Conservation (phyloP, 1,140 invertebrate genomes). For the Heliconius eleuchia region DNA sequence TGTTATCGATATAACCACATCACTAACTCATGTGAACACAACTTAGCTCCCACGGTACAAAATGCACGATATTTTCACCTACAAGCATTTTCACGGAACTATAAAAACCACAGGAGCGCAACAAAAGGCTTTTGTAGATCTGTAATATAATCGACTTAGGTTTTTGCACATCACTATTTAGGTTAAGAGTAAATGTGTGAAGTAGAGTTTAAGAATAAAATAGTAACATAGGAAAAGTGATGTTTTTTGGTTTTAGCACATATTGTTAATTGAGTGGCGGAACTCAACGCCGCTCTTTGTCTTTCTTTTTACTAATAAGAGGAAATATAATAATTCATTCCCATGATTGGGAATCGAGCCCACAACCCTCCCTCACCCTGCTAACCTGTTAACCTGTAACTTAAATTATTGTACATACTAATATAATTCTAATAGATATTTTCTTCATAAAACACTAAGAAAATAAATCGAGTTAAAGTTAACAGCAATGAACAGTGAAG, state of each 20-base stretch:
- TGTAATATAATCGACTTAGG: constrained; percentile 57
- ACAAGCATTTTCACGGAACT: constrained; percentile 56
- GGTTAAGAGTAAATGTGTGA: background rate
- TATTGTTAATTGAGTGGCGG: too few relatives aligned
- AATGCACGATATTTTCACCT: constrained; percentile 67
- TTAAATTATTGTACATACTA: too few relatives aligned
- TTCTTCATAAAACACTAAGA: too few relatives aligned
- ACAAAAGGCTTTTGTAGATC: constrained; percentile 47
- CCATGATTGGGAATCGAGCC: too few relatives aligned
- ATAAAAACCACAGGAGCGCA: constrained; percentile 68
- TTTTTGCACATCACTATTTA: constrained; percentile 48
- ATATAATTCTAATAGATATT: too few relatives aligned
- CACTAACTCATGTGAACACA: constrained; percentile 47
- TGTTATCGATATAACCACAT: constrained; percentile 40
- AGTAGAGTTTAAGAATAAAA: background rate
- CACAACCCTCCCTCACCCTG: too few relatives aligned
- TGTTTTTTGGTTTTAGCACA: background rate
- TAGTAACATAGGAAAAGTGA: background rate
- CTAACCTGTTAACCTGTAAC: too few relatives aligned
- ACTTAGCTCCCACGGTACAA: constrained; percentile 61
- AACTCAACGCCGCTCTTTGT: too few relatives aligned
- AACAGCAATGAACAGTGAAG: too few relatives aligned
- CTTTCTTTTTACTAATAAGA: too few relatives aligned
- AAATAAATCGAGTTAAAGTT: too few relatives aligned
- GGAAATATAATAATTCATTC: too few relatives aligned